Evolutionary conservation across 2,888 invertebrate genomes (phyloP), one percentile per base, ranked within the genome.

Genomic region (Drosophila pegasa): DNA sequence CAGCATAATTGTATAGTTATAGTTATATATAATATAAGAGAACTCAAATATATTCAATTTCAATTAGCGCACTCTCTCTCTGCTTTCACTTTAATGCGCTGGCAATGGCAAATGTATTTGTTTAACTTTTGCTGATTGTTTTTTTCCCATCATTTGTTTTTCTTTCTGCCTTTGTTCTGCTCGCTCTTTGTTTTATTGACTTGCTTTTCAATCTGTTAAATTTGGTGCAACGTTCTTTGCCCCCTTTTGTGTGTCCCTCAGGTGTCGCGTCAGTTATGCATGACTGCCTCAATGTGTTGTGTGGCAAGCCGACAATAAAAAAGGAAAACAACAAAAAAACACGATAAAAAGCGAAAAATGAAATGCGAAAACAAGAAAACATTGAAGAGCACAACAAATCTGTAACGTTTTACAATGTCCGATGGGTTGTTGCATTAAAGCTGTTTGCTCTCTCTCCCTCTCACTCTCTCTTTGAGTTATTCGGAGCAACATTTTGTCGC

Each of bases 191-290:
- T 50, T 75, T 71, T 56, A 67, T 66, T 62, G 65, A 60, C 59
- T 76, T 67, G 59, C 51, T 72, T 67, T 72, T 64, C 68, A 72
- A 64, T 61, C 72, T 68, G 72, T 68, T 72, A 67, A 60, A 66
- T 61, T 73, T 59, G 43, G 31, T 37, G 73, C 59, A 58, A 54
- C 25, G 56, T 45, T 14, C 57, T 6, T 20, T 50, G 29, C 22
- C 47, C 47, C 33, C 38, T 25, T 38, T 37, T 38, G 50, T 38
- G 45, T 38, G 50, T 56, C 64, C 64, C 66, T 40, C 45, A 67
- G 77, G 67, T 72, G 76, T 61, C 76, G 60, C 58, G 48, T 64
- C 68, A 56, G 72, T 40, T 72, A 72, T 76, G 75, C 77, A 75
- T 68, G 58, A 64, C 37, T 55, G 64, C 55, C 5, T 18, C 48